These are phyloP conservation scores for Trachemys scripta DNA, from an alignment of 2,113 vertebrate genomes.

Conservation along the genomic window DNA sequence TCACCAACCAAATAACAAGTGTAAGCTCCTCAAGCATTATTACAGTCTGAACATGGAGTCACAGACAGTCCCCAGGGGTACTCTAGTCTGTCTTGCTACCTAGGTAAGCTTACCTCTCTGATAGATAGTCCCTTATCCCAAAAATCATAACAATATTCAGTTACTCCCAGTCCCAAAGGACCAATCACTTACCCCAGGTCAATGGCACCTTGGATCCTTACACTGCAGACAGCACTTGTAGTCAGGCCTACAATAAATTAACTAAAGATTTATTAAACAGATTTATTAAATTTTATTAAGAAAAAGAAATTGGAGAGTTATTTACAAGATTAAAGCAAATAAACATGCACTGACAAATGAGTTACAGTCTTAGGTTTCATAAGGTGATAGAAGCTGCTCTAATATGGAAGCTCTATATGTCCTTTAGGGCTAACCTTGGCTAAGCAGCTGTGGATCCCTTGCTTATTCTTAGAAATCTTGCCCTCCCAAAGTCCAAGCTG, in stretches of 20 bases:
- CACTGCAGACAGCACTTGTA: background rate
- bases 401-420: background rate
- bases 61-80: background rate
- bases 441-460: background rate
- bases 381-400: background rate
- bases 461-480: background rate
- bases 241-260: background rate
- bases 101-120: background rate
- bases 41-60: too few relatives aligned
- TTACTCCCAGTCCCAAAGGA: background rate
- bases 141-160: background rate
- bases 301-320: background rate
- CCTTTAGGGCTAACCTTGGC: background rate
- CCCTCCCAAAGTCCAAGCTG: background rate
- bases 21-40: background rate
- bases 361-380: background rate
- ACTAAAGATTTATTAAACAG: background rate
- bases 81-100: background rate
- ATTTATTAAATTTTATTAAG: background rate
- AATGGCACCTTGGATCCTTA: background rate
- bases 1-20: background rate
- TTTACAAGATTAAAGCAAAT: background rate
- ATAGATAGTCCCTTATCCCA: background rate
- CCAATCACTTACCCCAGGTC: background rate
- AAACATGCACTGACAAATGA: background rate